A percentile compares a stretch with the other conserved stretches of the same genome.
Evolutionary conservation across 1,140 invertebrate species (phyloP).

Genomic region (Phenacoccus solenopsis): DNA sequence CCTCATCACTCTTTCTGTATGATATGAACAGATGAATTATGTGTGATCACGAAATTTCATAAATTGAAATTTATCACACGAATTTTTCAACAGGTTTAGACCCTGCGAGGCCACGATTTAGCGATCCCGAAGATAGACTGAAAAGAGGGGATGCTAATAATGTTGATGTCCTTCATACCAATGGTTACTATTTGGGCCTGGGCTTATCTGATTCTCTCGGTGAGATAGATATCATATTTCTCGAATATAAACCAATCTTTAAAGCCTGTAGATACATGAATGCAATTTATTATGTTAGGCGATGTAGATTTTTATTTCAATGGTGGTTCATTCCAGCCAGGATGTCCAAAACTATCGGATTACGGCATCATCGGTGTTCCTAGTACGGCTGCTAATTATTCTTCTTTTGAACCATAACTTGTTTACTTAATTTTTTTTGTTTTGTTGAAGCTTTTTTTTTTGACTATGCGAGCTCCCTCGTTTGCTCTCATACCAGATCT

Average conservation of each 20-base stretch:
- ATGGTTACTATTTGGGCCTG: background rate
- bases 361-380: background rate
- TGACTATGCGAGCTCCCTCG: no score
- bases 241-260: no score
- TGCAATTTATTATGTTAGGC: no score
- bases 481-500: background rate
- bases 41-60: no score
- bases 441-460: background rate
- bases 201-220: background rate
- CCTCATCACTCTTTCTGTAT: no score
- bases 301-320: slow-evolving; percentile 31
- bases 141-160: background rate
- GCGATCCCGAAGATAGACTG: background rate
- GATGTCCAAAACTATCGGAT: slow-evolving; percentile 24
- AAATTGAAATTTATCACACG: no score
- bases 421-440: background rate
- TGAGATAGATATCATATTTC: background rate
- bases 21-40: no score
- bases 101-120: background rate
- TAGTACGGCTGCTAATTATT: background rate
- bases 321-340: slow-evolving; percentile 31
- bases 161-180: background rate
- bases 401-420: background rate
- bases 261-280: no score
- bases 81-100: background rate